These are phyloP conservation scores for Torymus aiolomorphi DNA, from an alignment of 2,888 invertebrate species.

Conservation along the genomic window DNA sequence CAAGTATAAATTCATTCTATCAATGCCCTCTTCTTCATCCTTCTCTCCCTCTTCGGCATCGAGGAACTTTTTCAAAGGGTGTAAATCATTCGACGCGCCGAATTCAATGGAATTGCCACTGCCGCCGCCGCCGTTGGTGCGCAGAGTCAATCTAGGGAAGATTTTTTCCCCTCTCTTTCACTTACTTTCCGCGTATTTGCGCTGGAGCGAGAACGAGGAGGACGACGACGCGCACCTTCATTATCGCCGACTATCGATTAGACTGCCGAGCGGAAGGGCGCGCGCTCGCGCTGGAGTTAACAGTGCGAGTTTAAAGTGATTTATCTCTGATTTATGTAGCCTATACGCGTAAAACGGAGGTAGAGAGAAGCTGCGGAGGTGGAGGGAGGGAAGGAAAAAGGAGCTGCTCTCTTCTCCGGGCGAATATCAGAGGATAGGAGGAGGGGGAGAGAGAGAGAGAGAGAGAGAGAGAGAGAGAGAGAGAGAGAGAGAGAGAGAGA, in stretches of 20 bases:
- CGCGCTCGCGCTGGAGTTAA: conserved; percentile 67
- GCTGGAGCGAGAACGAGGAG: conserved; percentile 5
- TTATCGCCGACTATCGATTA: conserved; percentile 71
- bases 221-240: conserved; percentile 64
- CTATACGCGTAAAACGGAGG: conserved; percentile 34
- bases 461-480: conserved; percentile 1
- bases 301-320: conserved; percentile 74
- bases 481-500: neutral
- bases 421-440: too few species aligned
- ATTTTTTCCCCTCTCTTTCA: conserved; percentile 1
- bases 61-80: conserved; percentile 4
- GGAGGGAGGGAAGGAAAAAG: conserved; percentile 10
- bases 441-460: neutral
- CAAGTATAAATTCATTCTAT: too few species aligned
- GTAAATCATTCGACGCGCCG: conserved; percentile 35
- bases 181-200: conserved; percentile 38
- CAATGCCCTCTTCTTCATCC: too few species aligned
- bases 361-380: neutral
- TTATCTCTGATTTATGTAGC: conserved; percentile 73
- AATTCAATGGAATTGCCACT: conserved; percentile 13
- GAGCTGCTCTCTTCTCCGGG: too few species aligned
- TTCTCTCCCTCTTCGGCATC: too few species aligned
- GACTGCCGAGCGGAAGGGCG: conserved; percentile 55
- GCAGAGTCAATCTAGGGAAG: conserved; percentile 29
- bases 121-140: too few species aligned